Percentiles rank a stretch among this genome's conserved stretches.
Conservation (phyloP, 2,797 vertebrate genomes). For the Astyanax mexicanus region DNA sequence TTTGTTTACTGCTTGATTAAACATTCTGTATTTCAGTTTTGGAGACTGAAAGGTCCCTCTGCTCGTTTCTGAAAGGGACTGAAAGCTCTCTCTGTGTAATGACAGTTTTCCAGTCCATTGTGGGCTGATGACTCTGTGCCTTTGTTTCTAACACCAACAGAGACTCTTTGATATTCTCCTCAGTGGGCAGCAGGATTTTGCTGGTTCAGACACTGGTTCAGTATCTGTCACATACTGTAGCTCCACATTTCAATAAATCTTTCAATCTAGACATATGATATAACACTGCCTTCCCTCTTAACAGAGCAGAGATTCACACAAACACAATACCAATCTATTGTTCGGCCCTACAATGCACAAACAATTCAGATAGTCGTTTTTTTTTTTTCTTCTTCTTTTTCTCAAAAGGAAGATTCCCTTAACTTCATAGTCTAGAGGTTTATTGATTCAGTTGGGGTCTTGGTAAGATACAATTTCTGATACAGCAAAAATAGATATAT, state of each 20-base stretch:
- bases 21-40: background rate
- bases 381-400: too few species aligned
- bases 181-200: conserved; percentile 1
- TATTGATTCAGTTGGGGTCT: too few species aligned
- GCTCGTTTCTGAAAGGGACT: background rate
- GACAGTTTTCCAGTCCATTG: background rate
- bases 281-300: background rate
- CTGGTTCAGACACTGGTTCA: background rate
- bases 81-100: conserved; percentile 22
- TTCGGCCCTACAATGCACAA: too few species aligned
- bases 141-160: conserved; percentile 15
- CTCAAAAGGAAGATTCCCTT: too few species aligned
- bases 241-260: background rate
- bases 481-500: too few species aligned
- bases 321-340: background rate
- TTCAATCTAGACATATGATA: background rate
- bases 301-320: background rate
- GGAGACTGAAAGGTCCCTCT: background rate
- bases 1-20: background rate
- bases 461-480: too few species aligned
- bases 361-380: too few species aligned
- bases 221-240: background rate
- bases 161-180: conserved; percentile 6
- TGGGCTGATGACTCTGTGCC: conserved; percentile 5
- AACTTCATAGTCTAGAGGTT: too few species aligned